phyloP scores from a whole-genome alignment of 2,113 vertebrate species.

The Arizona elegans region DNA sequence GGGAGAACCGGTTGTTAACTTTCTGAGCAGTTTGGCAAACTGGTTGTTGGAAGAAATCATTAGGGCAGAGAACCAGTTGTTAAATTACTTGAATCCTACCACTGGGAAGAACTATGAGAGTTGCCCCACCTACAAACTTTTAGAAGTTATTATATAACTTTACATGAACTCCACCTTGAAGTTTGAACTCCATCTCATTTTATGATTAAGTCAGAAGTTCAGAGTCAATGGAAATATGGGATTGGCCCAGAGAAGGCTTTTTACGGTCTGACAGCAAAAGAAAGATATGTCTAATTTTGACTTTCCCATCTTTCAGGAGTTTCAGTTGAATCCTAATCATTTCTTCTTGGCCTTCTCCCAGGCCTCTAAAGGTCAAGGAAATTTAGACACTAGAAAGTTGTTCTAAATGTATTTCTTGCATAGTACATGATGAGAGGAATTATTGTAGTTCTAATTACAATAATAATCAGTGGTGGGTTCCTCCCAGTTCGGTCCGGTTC shows the following conservation, averaged over 20 bases:
- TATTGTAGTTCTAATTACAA: not conserved
- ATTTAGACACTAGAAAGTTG: not conserved
- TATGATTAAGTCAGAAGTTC: not conserved
- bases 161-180: not conserved
- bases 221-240: not conserved
- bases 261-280: not conserved
- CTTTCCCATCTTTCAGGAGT: not conserved
- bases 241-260: not conserved
- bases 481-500: too few species aligned
- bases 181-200: not conserved
- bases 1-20: too few species aligned
- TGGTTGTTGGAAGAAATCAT: too few species aligned
- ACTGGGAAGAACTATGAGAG: not conserved
- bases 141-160: not conserved
- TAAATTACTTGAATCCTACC: too few species aligned
- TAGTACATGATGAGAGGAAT: not conserved
- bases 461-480: too few species aligned
- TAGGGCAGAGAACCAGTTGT: too few species aligned
- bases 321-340: not conserved
- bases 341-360: not conserved
- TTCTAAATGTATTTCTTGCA: not conserved
- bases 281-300: not conserved
- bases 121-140: not conserved
- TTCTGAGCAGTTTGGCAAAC: too few species aligned
- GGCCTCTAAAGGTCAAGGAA: not conserved